Conservation (phyloP, 2,888 invertebrate species). For the Ptychoptera contaminata region DNA sequence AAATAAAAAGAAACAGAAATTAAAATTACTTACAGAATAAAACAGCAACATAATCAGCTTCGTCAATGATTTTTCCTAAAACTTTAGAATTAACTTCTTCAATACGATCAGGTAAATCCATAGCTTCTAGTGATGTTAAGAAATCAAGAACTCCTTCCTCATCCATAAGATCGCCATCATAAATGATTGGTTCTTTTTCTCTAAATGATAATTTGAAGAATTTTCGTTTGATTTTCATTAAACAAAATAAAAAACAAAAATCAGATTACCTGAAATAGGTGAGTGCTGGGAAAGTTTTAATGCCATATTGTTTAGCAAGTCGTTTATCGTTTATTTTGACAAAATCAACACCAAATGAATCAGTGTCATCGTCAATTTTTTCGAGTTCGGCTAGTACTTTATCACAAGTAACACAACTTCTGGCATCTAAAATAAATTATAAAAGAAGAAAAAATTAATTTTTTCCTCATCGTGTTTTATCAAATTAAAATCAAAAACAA, state of each 20-base stretch:
- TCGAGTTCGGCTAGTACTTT: conserved; percentile 81
- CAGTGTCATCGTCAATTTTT: conserved; percentile 91
- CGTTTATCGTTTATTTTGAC: conserved; percentile 94
- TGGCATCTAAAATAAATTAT: conserved; percentile 49
- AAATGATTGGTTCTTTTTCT: conserved; percentile 90
- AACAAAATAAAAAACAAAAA: not conserved
- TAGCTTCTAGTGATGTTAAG: conserved; percentile 83
- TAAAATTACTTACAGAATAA: conserved; percentile 72
- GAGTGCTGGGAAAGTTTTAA: conserved; percentile 88
- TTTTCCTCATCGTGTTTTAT: too few relatives aligned
- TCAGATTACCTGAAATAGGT: conserved; percentile 58
- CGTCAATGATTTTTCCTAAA: conserved; percentile 76
- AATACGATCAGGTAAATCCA: conserved; percentile 88
- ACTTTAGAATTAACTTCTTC: conserved; percentile 90
- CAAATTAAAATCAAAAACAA: too few relatives aligned
- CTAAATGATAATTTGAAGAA: conserved; percentile 27
- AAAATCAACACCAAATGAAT: conserved; percentile 86
- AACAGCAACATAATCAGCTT: conserved; percentile 82
- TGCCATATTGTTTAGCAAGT: conserved; percentile 90
- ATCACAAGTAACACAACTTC: conserved; percentile 84
- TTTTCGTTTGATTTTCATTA: not conserved
- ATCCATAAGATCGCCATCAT: conserved; percentile 93
- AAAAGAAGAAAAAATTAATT: not conserved
- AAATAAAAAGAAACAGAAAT: conserved; percentile 8
- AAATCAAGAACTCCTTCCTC: conserved; percentile 88